Evolutionary conservation across 2,113 vertebrate species (phyloP), one percentile per base, ranked within the genome.

Genomic region (Sceloporus tristichus): DNA sequence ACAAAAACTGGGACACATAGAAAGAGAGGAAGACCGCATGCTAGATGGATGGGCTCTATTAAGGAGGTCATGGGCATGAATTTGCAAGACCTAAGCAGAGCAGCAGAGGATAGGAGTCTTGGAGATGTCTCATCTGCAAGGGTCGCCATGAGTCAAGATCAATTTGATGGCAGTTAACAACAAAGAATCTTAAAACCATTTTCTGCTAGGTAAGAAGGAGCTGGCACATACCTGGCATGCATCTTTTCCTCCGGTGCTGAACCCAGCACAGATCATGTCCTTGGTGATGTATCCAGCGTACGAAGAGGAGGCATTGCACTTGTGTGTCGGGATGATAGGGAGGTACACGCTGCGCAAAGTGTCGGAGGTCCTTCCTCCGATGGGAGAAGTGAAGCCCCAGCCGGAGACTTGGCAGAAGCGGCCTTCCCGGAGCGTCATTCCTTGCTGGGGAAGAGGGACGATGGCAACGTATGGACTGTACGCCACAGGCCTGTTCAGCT

Each of bases 241-340:
- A 2, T 98, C 98, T 54, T 96, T 97, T 5, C 97, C 97, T 9
- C 97, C 97, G 0, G 48, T 9, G 4, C 86, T 95, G 91, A 94
- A 97, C 3, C 97, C 98, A 0, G 98, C 97, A 73, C 97, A 98
- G 59, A 98, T 82, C 98, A 98, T 98, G 89, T 95, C 96, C 38
- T 91, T 92, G 2, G 97, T 98, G 92, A 98, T 97, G 85, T 27
- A 91, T 10, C 97, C 97, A 0, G 95, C 75, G 34, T 96, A 97
- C 0, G 97, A 97, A 3, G 88, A 56, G 0, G 94, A 97, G 94
- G 93, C 94, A 95, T 98, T 98, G 89, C 97, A 98, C 9, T 73
- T 89, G 25, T 92, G 6, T 0, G 76, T 54, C 16, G 97, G 95
- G 29, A 98, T 82, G 27, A 98, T 96, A 88, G 97, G 97, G 29